Conservation (phyloP, 2,797 vertebrate genomes). For the Clarias pachynema region DNA sequence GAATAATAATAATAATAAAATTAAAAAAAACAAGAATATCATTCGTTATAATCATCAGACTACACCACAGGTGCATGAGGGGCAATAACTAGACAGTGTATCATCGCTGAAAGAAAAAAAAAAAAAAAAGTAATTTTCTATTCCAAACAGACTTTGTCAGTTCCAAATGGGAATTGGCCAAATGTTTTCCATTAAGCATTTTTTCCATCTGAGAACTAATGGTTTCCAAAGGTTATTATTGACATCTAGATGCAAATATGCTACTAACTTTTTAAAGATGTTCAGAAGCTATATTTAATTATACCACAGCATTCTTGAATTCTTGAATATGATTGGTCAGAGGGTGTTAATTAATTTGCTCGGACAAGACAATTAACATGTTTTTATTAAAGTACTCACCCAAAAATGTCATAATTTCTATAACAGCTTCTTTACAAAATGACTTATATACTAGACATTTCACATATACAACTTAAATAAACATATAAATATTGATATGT, state of each 20-base stretch:
- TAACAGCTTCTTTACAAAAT: not conserved
- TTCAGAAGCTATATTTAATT: not conserved
- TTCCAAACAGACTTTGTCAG: not conserved
- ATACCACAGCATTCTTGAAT: not conserved
- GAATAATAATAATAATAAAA: constrained; percentile 44
- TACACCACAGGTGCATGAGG: not conserved
- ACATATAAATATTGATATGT: not conserved
- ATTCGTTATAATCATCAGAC: not conserved
- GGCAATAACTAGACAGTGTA: not conserved
- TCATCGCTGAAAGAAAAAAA: not conserved
- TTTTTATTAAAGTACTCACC: not conserved
- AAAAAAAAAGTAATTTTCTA: no score
- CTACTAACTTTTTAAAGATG: not conserved
- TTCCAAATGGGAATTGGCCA: not conserved
- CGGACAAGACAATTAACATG: not conserved
- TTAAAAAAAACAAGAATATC: not conserved
- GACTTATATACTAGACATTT: not conserved
- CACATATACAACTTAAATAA: not conserved
- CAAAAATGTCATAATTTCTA: not conserved
- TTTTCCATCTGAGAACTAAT: not conserved
- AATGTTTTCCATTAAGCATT: not conserved
- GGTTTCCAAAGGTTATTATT: not conserved
- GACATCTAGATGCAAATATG: not conserved
- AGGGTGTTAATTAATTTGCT: not conserved
- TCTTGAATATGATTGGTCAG: not conserved